Evolutionary conservation across 2,797 vertebrate species (phyloP).

Genomic region (Anguilla pacifica): DNA sequence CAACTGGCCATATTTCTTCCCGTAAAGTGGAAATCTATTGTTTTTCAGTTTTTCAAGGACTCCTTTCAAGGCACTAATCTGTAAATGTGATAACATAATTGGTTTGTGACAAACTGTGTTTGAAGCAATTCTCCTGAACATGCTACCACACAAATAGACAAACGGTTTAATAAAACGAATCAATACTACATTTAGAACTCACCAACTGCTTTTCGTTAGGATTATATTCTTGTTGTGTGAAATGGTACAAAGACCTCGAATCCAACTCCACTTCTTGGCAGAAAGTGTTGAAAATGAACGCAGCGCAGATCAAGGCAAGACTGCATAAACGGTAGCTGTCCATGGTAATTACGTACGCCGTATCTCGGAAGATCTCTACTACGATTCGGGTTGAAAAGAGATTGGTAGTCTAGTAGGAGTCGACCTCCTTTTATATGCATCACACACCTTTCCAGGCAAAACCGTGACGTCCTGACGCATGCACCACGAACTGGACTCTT

Average conservation of each 20-base stretch:
- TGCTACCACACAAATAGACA: too few relatives aligned
- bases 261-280: slow-evolving; percentile 27
- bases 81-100: slow-evolving; percentile 40
- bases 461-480: background rate
- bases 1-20: slow-evolving; percentile 79
- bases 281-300: slow-evolving; percentile 19
- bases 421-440: background rate
- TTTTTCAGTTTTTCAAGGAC: slow-evolving; percentile 80
- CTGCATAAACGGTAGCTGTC: slow-evolving; percentile 31
- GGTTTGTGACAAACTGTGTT: background rate
- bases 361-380: slow-evolving; percentile 3
- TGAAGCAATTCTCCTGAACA: background rate
- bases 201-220: slow-evolving; percentile 38
- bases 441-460: background rate
- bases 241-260: slow-evolving; percentile 24
- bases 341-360: slow-evolving; percentile 15
- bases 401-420: background rate
- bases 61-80: slow-evolving; percentile 78
- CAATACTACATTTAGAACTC: background rate
- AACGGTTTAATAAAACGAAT: background rate
- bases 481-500: background rate
- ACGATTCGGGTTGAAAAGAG: background rate
- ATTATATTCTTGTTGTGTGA: slow-evolving; percentile 25
- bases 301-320: slow-evolving; percentile 29
- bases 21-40: slow-evolving; percentile 72